Conservation (phyloP, 1,140 invertebrate species). For the Aethina tumida region DNA sequence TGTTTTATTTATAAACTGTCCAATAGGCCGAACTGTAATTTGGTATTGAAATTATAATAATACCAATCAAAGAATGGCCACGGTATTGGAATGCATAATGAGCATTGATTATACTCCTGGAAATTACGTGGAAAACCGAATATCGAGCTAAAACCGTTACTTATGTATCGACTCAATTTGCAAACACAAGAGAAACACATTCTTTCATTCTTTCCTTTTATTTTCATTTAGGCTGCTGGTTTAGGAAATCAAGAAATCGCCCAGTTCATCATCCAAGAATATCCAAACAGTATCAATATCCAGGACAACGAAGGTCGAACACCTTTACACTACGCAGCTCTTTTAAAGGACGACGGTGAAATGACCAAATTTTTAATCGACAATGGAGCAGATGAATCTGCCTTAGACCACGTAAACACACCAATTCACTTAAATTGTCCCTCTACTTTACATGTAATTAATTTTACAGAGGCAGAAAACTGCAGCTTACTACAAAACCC, state of each 20-base stretch:
- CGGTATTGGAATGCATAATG: too few relatives aligned
- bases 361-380: slow-evolving; percentile 65
- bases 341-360: slow-evolving; percentile 56
- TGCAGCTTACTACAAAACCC: slow-evolving; percentile 65
- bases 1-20: too few relatives aligned
- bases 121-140: too few relatives aligned
- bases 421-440: background rate
- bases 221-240: slow-evolving; percentile 61
- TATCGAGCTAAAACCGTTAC: too few relatives aligned
- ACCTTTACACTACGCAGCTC: slow-evolving; percentile 82
- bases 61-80: too few relatives aligned
- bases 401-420: slow-evolving; percentile 67
- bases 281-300: slow-evolving; percentile 55
- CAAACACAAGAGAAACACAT: too few relatives aligned
- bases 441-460: slow-evolving; percentile 29
- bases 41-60: too few relatives aligned
- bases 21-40: too few relatives aligned
- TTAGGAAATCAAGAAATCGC: slow-evolving; percentile 62
- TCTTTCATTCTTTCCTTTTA: too few relatives aligned
- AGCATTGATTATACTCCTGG: too few relatives aligned
- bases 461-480: slow-evolving; percentile 65
- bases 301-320: slow-evolving; percentile 77
- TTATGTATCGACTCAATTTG: too few relatives aligned
- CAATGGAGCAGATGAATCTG: slow-evolving; percentile 65
- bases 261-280: slow-evolving; percentile 60